Base-by-base conservation (phyloP, 2,113 vertebrate species). In the Orthonyx spaldingii region DNA sequence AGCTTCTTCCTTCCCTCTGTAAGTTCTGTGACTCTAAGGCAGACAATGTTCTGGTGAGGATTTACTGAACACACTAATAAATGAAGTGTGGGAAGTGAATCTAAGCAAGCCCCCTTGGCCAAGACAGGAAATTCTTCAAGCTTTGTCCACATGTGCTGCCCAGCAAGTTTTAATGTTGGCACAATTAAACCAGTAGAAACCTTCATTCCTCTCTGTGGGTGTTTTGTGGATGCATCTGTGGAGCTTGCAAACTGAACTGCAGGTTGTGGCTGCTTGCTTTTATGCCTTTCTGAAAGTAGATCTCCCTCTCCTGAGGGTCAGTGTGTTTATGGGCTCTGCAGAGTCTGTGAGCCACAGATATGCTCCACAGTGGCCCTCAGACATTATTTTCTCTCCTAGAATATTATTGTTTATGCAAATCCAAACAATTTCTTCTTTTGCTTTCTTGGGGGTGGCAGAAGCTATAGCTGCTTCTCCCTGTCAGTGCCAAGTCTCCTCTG, bases 71-170 rank as follows among this genome's bases (percentile, higher is more conserved):
- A 23, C 21, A 20, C 10, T 19, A 27, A 16, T 60, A n/a, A 50
- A 65, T n/a, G 15, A n/a, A 8, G n/a, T n/a, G 30, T 66, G 57
- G 52, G 59, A 53, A 49, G 32, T 10, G 21, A 75, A 23, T 57
- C n/a, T 66, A 53, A 30, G 56, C 59, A 59, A 82, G 52, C 13
- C 30, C n/a, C 33, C 2, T 13, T 30, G 28, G 44, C 0, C 0
- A 53, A 49, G 50, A 23, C 26, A 59, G 68, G 50, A 44, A 39
- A 26, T 79, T 39, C 74, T 32, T 83, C 50, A 59, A 23, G 24
- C 61, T 59, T 59, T 59, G n/a, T 44, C 44, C 3, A 3, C 16
- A 3, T 52, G 16, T 10, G 12, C 49, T 71, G 49, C 52, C 75
- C 11, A 5, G 60, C n/a, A 39, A 35, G 23, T 77, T 81, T 77